Percentiles rank a stretch among this genome's conserved stretches.
These are phyloP conservation scores for Hydrolagus affinis DNA, from an alignment of 2,113 vertebrate genomes.

Conservation along the genomic window DNA sequence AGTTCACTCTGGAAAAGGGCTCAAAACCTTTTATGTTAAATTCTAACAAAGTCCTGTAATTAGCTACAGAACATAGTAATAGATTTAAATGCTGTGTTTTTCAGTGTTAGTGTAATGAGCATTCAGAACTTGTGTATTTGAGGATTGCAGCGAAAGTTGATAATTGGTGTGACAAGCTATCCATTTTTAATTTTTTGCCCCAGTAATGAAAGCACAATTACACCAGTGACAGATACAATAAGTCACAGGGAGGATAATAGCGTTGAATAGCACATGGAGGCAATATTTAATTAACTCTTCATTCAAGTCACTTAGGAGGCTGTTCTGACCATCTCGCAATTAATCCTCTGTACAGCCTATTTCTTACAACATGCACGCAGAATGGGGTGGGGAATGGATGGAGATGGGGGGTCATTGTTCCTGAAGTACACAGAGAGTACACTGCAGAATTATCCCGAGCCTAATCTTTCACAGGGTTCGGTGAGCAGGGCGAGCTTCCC, in stretches of 20 bases:
- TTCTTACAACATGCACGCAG: too few species aligned
- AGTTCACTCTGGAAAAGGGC: too few species aligned
- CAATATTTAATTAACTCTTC: constrained; percentile 6
- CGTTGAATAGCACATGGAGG: not conserved
- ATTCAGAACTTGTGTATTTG: not conserved
- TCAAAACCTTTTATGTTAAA: too few species aligned
- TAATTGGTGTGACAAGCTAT: constrained; percentile 1
- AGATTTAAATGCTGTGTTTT: not conserved
- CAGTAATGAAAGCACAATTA: constrained; percentile 20
- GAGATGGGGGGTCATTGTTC: too few species aligned
- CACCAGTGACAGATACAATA: not conserved
- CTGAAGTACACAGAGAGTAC: too few species aligned
- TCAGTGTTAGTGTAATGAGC: not conserved
- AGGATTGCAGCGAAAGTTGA: constrained; percentile 5
- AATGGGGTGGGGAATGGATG: too few species aligned
- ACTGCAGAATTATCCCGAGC: too few species aligned
- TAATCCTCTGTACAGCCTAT: too few species aligned
- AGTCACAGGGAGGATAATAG: not conserved
- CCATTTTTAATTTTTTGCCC: constrained; percentile 1
- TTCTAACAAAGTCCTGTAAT: not conserved
- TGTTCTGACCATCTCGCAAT: too few species aligned
- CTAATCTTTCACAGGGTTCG: too few species aligned
- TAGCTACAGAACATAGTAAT: not conserved
- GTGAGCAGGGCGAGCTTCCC: too few species aligned
- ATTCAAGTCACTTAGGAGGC: not conserved